Evolutionary conservation across 1,140 invertebrate species (phyloP), one percentile per base, ranked within the genome.

Genomic region (Papilio xuthus): DNA sequence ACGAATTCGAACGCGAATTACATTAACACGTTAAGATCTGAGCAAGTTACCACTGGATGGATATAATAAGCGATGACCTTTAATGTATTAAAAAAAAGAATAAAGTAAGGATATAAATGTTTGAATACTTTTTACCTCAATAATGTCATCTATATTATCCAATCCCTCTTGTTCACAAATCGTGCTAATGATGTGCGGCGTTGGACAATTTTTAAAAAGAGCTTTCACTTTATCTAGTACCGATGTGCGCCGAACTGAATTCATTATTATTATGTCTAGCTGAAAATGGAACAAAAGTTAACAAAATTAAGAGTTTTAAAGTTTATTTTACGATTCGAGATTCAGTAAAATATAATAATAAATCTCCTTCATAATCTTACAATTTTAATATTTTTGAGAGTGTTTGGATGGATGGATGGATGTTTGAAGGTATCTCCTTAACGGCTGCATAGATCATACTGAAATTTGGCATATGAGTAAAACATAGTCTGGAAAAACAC

Each of bases 131-230:
- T 13, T 53, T 71, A 86, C 85, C 69, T 81, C 67, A 56, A 86
- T 81, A 78, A 86, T 86, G 4, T 53, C 80, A 20, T 85, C 83
- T 3, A 86, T 78, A 72, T 86, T 84, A 44, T 85, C 82, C 32
- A 86, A 71, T 2, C 85, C 85, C 73, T 84, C 80, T 80, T 85
- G 82, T 20, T 86, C 85, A 42, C 84, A 84, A 41, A 86, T 84
- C 12, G 80, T 78, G 20, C 79, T 80, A 3, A 86, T 50, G 9
- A 85, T 50, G 15, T 85, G 69, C 1, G 84, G 83, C 18, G 28
- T 60, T 20, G 69, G 50, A 20, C n/a, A 15, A 2, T 73, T 73
- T 41, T 70, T 50, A 73, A 83, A 83, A 18, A 82, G 50, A 6
- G 60, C 56, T 53, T 67, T 82, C 10, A 82, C 53, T 71, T 23